A percentile compares a stretch with the other conserved stretches of the same genome.
These are phyloP conservation scores for Scarus forsteni DNA, from an alignment of 2,797 vertebrate species.

Conservation along the genomic window DNA sequence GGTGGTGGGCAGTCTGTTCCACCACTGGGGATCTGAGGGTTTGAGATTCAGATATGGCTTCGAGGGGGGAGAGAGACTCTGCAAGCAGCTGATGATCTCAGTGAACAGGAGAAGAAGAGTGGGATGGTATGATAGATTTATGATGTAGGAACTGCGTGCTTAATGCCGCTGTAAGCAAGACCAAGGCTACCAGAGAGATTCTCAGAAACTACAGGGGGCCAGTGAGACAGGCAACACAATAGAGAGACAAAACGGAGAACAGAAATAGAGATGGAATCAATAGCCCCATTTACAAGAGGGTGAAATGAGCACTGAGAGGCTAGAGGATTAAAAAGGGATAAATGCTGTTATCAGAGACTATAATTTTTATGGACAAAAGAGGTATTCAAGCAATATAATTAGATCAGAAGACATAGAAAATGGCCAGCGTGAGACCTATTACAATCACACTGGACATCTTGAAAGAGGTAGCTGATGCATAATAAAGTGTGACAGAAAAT, in stretches of 20 bases:
- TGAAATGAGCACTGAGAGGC: constrained; percentile 49
- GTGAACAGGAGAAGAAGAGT: constrained; percentile 43
- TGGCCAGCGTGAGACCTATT: constrained; percentile 41
- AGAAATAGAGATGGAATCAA: constrained; percentile 69
- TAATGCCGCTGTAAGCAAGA: constrained; percentile 73
- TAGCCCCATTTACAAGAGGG: constrained; percentile 54
- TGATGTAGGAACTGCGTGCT: constrained; percentile 60
- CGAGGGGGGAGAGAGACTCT: constrained; percentile 35
- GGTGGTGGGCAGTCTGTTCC: constrained; percentile 61
- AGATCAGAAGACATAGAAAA: constrained; percentile 53
- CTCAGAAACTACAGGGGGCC: constrained; percentile 47
- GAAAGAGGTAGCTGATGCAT: constrained; percentile 30
- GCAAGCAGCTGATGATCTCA: constrained; percentile 59
- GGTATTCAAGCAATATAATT: constrained; percentile 63
- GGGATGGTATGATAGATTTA: constrained; percentile 71
- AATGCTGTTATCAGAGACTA: constrained; percentile 64
- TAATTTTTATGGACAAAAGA: constrained; percentile 75
- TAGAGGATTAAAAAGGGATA: constrained; percentile 45
- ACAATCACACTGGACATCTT: constrained; percentile 43
- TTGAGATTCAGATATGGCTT: constrained; percentile 64
- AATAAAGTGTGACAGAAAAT: constrained; percentile 32
- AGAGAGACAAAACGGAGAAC: constrained; percentile 50
- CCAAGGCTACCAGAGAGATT: constrained; percentile 62
- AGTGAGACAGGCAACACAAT: constrained; percentile 42
- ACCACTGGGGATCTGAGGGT: constrained; percentile 56